Evolutionary conservation across 2,113 vertebrate species (phyloP).

Genomic region (Acanthisitta chloris): DNA sequence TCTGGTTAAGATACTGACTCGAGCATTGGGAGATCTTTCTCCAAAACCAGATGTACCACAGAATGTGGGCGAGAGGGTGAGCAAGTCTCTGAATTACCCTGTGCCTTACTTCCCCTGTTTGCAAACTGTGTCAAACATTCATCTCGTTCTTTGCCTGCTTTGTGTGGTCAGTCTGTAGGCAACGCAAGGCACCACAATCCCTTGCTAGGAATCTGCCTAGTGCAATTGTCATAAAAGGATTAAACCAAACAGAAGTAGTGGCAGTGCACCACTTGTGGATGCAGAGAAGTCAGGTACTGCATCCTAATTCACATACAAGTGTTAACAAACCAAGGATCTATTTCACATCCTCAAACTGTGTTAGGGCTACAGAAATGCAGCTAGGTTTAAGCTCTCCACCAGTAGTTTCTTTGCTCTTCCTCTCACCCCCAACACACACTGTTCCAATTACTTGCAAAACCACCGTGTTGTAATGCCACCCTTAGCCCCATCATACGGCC

Average conservation of each 20-base stretch:
- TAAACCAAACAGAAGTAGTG: not conserved
- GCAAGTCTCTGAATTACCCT: not conserved
- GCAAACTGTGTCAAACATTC: conserved; percentile 20
- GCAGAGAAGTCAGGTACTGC: not conserved
- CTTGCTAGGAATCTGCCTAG: not conserved
- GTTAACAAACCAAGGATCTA: not conserved
- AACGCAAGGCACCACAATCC: not conserved
- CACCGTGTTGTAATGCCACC: conserved; percentile 15
- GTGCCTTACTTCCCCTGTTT: conserved; percentile 20
- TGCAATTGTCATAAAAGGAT: not conserved
- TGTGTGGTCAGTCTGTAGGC: not conserved
- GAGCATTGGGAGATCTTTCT: not conserved
- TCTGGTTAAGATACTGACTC: not conserved
- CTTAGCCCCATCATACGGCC: conserved; percentile 11
- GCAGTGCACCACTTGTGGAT: not conserved
- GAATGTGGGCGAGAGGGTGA: conserved; percentile 13
- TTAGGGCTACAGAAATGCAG: not conserved
- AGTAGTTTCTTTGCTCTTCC: not conserved
- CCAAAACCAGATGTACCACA: not conserved
- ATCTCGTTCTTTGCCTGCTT: not conserved
- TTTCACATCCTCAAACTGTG: not conserved
- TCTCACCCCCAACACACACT: not conserved
- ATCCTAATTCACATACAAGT: not conserved
- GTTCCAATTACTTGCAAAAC: conserved; percentile 38
- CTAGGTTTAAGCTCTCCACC: not conserved